These are phyloP conservation scores for Rynchops niger DNA, from an alignment of 2,113 vertebrate species.

Conservation along the genomic window DNA sequence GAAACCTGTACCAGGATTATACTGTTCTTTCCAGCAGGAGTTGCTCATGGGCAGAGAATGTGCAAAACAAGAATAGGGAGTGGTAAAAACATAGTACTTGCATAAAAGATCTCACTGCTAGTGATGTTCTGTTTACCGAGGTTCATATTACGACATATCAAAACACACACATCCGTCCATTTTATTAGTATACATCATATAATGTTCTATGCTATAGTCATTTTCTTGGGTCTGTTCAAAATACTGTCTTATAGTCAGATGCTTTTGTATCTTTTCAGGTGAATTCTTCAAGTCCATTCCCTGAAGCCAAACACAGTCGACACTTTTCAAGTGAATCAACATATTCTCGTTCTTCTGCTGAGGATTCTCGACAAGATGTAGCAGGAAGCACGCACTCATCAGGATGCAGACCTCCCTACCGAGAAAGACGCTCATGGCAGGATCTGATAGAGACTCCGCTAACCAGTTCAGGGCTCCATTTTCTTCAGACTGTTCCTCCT, in stretches of 20 bases:
- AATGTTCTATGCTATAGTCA: background rate
- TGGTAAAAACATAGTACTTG: background rate
- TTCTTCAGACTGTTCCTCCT: constrained; percentile 84
- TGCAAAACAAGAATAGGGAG: constrained; percentile 53
- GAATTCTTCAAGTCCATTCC: constrained; percentile 88
- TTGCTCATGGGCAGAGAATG: constrained; percentile 33
- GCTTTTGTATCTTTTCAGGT: constrained; percentile 72
- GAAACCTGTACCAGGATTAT: background rate
- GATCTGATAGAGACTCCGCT: constrained; percentile 85
- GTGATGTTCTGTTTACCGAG: background rate
- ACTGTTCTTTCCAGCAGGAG: background rate
- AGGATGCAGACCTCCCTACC: constrained; percentile 79
- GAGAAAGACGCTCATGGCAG: constrained; percentile 86
- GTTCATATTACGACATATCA: background rate
- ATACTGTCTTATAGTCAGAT: background rate
- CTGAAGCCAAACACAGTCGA: constrained; percentile 81
- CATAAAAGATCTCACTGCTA: background rate
- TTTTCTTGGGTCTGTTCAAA: background rate
- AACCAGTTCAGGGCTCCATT: constrained; percentile 87
- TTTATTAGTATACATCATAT: background rate
- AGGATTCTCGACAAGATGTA: constrained; percentile 75
- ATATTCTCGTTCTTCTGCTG: constrained; percentile 84
- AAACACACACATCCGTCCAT: background rate
- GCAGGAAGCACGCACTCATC: constrained; percentile 77
- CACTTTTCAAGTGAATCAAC: constrained; percentile 89